Evolutionary conservation across 1,140 invertebrate genomes (phyloP), one percentile per base, ranked within the genome.

Genomic region (Danaus melanippus): DNA sequence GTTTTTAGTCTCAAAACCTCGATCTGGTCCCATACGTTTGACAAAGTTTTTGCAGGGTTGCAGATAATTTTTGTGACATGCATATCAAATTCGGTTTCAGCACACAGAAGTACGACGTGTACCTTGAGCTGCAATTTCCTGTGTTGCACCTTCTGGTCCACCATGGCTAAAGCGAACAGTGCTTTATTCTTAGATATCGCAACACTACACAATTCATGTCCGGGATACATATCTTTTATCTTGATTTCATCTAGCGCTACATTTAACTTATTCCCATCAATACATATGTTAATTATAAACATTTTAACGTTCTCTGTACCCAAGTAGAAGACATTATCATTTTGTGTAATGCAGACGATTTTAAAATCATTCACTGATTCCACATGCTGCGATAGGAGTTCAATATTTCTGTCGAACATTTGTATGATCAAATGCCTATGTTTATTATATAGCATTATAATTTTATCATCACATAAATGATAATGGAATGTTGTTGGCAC

Each of bases 341-440:
- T 50, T 44, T 62, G 68, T 8, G 48, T 55, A 12, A 83, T 64
- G 40, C 48, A 53, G 21, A 70, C 62, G 48, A 85, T 82, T 71
- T 63, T 67, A 47, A 79, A 59, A 58, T 85, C 82, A 63, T 83
- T 82, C 0, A 83, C 42, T 57, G 71, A 71, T 49, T 72, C 64
- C 4, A 74, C 41, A 59, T 51, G 54, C 47, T 85, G 68, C 15
- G 64, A 70, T 47, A 76, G 1, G 9, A 75, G 41, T 42, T 71
- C 72, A 32, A 60, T 71, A 48, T 70, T 55, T 56, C 53, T 56
- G 61, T 82, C 70, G 42, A 79, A 61, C n/a, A 80, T 44, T 53
- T 75, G 69, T 7, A 69, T 46, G 12, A 83, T 21, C 46, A 85
- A 66, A 68, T 83, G 79, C 63, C 79, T 74, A 52, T 81, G 60